A percentile compares a stretch with the other conserved stretches of the same genome.
Evolutionary conservation across 2,113 vertebrate species (phyloP).

Genomic region (Malurus elegans): DNA sequence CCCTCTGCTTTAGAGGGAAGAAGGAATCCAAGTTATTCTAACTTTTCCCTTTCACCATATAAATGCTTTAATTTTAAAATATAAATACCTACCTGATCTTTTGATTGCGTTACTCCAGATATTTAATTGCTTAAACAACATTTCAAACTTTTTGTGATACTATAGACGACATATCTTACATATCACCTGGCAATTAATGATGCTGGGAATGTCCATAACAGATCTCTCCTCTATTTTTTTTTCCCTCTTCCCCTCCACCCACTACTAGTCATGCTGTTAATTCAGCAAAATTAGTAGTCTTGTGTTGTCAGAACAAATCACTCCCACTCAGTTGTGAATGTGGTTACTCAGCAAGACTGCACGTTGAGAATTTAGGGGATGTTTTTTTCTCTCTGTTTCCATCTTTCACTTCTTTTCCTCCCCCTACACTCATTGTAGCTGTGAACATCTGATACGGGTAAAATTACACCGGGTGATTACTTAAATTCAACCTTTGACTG

Average conservation of each 20-base stretch:
- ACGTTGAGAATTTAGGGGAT: slow-evolving; percentile 23
- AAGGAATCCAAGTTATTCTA: background rate
- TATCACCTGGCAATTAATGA: background rate
- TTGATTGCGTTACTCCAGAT: background rate
- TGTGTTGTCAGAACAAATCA: slow-evolving; percentile 63
- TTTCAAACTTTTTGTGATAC: background rate
- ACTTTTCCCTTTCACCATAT: background rate
- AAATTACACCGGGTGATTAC: background rate
- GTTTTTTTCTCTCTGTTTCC: slow-evolving; percentile 3
- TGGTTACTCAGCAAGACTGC: slow-evolving; percentile 56
- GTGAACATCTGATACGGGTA: background rate
- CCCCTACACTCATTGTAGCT: background rate
- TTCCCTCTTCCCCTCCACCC: background rate
- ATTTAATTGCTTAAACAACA: background rate
- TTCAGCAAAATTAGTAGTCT: slow-evolving; percentile 62
- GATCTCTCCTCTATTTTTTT: background rate
- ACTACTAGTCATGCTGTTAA: slow-evolving; percentile 32
- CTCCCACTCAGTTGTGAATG: slow-evolving; percentile 50
- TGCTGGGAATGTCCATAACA: background rate
- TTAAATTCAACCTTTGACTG: slow-evolving; percentile 36
- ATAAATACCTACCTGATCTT: background rate
- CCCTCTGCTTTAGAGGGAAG: background rate
- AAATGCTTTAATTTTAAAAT: background rate
- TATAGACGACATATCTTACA: background rate
- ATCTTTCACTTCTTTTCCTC: slow-evolving; percentile 18